These are phyloP conservation scores for Branchipolynoe longqiensis DNA, from an alignment of 2,888 invertebrate species.

Conservation along the genomic window DNA sequence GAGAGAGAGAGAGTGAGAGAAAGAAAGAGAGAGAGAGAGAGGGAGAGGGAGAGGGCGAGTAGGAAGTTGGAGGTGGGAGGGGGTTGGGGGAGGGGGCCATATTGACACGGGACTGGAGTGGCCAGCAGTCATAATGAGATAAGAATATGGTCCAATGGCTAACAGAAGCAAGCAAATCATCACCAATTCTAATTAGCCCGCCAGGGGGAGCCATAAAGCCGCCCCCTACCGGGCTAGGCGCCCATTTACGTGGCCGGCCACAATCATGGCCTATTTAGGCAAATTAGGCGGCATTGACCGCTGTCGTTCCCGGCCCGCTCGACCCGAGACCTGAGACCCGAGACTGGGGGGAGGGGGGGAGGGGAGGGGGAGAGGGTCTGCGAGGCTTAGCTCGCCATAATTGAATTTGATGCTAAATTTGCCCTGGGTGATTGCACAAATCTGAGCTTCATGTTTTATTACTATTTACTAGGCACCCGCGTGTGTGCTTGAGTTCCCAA, in stretches of 20 bases:
- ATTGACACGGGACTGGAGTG: constrained; percentile 7
- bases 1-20: too few species aligned
- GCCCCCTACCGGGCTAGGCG: neutral
- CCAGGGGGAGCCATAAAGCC: constrained; percentile 7
- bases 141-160: constrained; percentile 29
- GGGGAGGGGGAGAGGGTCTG: too few species aligned
- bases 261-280: constrained; percentile 45
- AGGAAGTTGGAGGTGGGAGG: too few species aligned
- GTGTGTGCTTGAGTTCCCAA: neutral
- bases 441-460: constrained; percentile 40
- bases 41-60: too few species aligned
- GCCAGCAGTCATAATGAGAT: constrained; percentile 21
- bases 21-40: too few species aligned
- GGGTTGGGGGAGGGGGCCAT: too few species aligned
- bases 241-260: constrained; percentile 36
- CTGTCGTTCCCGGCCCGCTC: neutral
- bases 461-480: too few species aligned
- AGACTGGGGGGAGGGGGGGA: too few species aligned
- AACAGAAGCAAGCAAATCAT: constrained; percentile 49
- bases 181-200: constrained; percentile 44
- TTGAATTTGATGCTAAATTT: constrained; percentile 53
- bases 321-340: too few species aligned
- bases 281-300: constrained; percentile 45
- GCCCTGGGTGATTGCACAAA: constrained; percentile 49
- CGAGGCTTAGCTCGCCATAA: constrained; percentile 25